Base-by-base conservation (phyloP, 2,888 invertebrate species). In the Nymphalis c-album region DNA sequence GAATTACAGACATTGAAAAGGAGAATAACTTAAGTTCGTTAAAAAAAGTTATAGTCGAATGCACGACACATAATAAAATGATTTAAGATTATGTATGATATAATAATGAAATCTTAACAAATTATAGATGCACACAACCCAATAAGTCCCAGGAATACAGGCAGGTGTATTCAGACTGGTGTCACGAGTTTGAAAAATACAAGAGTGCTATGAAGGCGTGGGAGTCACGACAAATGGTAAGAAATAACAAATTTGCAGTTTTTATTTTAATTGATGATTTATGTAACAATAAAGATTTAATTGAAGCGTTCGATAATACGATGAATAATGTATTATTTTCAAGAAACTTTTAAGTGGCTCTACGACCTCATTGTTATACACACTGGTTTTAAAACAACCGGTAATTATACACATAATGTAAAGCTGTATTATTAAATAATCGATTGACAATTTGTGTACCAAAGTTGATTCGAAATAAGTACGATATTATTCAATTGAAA, bases 141-240 rank as follows among this genome's bases (percentile, higher is more conserved):
- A 93, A 91, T 75, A 93, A 93, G 77, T 88, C 93, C 8, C 91
- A 93, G 70, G 94, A 94, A 76, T 94, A 93, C 79, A 93, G 93
- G 81, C 93, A 94, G 78, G 94, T 94, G 69, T 95, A 95, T 82
- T 93, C 95, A 8, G 95, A 95, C 78, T 95, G 95, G 95, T 95
- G 95, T 80, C 94, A 94, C 77, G 94, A 95, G 85, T 95, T 95
- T 79, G 95, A 95, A 81, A 94, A 94, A 80, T 95, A 95, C 85
- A 95, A 95, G 84, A 92, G 88, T 76, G 94, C 94, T 47, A 94
- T 94, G 94, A 93, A 94, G 75, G 92, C 92, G 69, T 94, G 94
- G 94, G 94, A 94, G 81, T 88, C 92, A 47, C 88, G 93, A 74
- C 94, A 94, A 91, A 91, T 93, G 90, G 94, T 94, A 83, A 88